Percentiles rank a stretch among this genome's conserved stretches.
Evolutionary conservation across 2,888 invertebrate species (phyloP).

Genomic region (Hydrotaea cyrtoneurina): DNA sequence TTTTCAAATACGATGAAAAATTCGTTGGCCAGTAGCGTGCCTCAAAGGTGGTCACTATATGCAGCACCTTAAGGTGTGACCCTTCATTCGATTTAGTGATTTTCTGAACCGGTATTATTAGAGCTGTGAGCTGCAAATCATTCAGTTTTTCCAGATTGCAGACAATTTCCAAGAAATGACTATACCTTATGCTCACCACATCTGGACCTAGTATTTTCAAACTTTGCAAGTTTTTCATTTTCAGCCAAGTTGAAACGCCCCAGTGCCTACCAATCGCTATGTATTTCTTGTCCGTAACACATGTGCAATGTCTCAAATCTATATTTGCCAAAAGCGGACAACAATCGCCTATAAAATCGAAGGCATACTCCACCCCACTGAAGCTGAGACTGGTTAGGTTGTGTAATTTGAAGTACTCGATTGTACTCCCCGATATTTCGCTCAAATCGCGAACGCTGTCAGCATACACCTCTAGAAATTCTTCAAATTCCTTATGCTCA

Average conservation of each 20-base stretch:
- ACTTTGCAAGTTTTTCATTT: conserved; percentile 12
- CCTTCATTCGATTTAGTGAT: neutral
- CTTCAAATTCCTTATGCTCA: neutral
- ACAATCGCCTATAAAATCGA: neutral
- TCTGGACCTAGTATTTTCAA: neutral
- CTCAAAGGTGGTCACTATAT: neutral
- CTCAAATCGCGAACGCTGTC: neutral
- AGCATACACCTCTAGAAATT: neutral
- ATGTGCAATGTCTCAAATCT: neutral
- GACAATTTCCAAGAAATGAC: neutral
- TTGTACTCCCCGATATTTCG: neutral
- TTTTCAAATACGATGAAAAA: neutral
- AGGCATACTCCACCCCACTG: neutral
- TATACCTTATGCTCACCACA: neutral
- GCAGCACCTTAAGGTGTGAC: neutral
- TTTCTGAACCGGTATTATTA: neutral
- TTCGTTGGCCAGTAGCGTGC: neutral
- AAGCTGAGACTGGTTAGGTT: neutral
- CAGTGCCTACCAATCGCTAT: too few relatives aligned
- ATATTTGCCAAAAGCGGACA: neutral
- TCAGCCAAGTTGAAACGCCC: neutral
- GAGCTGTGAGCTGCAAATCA: neutral
- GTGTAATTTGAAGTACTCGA: neutral
- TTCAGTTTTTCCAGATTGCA: neutral
- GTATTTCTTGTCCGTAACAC: too few relatives aligned